phyloP scores from a whole-genome alignment of 2,113 vertebrate genomes.

The Calyptomena viridis region DNA sequence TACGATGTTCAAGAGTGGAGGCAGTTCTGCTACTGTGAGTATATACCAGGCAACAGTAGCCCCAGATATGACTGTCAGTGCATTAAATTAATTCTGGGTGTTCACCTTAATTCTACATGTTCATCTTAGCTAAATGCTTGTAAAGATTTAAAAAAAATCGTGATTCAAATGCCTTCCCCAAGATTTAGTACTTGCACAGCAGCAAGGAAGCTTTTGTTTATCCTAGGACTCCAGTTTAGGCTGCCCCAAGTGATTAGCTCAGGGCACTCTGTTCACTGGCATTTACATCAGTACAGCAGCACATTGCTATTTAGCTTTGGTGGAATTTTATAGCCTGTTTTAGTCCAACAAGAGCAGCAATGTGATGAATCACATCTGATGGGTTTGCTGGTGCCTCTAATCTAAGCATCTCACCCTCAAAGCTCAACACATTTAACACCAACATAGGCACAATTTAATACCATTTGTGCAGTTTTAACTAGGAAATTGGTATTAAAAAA shows the following conservation, averaged over 20 bases:
- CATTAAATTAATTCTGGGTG: background rate
- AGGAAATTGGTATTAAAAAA: background rate
- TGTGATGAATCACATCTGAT: background rate
- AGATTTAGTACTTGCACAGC: background rate
- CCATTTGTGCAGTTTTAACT: background rate
- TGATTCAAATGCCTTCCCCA: background rate
- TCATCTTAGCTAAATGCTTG: background rate
- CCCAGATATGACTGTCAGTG: background rate
- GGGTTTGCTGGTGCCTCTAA: background rate
- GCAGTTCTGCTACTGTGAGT: background rate
- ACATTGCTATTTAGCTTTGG: background rate
- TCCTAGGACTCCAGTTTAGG: background rate
- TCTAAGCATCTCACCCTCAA: background rate
- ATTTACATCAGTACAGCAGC: background rate
- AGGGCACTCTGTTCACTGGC: background rate
- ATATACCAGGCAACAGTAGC: background rate
- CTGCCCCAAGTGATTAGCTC: background rate
- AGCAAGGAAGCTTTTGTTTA: background rate
- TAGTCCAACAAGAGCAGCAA: background rate
- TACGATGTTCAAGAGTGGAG: background rate
- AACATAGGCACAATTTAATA: background rate
- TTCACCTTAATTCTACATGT: background rate
- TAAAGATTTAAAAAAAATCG: background rate
- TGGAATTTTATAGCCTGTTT: background rate
- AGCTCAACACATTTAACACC: background rate